Evolutionary conservation across 2,113 vertebrate genomes (phyloP), one percentile per base, ranked within the genome.

Genomic region (Naja naja): DNA sequence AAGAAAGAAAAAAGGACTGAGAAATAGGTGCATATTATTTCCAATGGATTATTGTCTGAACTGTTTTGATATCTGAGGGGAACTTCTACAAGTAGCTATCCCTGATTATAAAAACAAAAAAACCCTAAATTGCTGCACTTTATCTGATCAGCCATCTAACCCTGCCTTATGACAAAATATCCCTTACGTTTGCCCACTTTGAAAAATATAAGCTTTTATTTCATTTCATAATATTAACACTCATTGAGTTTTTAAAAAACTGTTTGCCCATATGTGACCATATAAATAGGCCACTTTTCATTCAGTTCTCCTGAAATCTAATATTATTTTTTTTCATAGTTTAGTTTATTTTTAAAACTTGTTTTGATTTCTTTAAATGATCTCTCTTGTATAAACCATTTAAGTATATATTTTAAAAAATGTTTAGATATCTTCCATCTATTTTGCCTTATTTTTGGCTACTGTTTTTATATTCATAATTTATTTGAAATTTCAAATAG

Each of bases 1-100:
- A 64, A n/a, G 10, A 5, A 64, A n/a, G 20, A 64, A 64, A 14
- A 64, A 64, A 94, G 94, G 91, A 94, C 93, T 96, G 94, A 95
- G 95, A 95, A 95, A 49, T 74, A 89, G 89, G 10, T 25, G 85
- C 85, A 49, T 86, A 49, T 14, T 87, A n/a, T 81, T n/a, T n/a
- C 27, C 47, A 53, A 52, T n/a, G 30, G 60, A n/a, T 64, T 64
- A 18, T 18, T 87, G 86, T n/a, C 27, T n/a, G 30, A 45, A 30
- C 53, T n/a, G n/a, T 87, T 53, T 45, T 53, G 47, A n/a, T n/a
- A 53, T 18, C 86, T 87, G 86, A 87, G 27, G 49, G 47, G 27
- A 53, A 87, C n/a, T n/a, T 87, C 14, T 30, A 85, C 5, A 87
- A 87, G 86, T 30, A 52, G 16, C 27, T 53, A 30, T 53, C 43